Evolutionary conservation across 2,113 vertebrate species (phyloP).

Genomic region (Catharus minimus): DNA sequence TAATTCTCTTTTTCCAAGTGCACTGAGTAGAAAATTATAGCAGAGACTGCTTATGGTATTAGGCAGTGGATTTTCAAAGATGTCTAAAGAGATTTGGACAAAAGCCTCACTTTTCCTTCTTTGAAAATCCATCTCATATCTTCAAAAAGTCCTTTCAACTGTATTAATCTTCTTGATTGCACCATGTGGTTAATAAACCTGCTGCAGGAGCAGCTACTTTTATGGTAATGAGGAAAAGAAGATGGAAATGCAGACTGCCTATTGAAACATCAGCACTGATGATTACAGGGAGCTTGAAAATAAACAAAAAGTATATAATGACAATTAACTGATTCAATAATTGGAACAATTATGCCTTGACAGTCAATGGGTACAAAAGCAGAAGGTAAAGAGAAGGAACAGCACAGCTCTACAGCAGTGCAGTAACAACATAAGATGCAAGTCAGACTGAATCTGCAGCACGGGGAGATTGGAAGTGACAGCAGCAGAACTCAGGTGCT

Average conservation of each 20-base stretch:
- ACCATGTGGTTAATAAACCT: not conserved
- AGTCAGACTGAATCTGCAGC: not conserved
- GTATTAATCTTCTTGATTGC: slow-evolving; percentile 10
- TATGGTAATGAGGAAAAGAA: not conserved
- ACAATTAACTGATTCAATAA: slow-evolving; percentile 30
- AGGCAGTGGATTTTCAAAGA: not conserved
- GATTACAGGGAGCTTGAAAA: not conserved
- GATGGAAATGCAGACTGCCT: slow-evolving; percentile 21
- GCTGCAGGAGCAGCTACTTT: not conserved
- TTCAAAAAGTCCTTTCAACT: slow-evolving; percentile 18
- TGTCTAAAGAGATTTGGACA: not conserved
- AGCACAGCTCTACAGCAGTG: not conserved
- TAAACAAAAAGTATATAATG: not conserved
- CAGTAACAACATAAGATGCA: not conserved
- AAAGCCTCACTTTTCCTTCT: not conserved
- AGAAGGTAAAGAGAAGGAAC: not conserved
- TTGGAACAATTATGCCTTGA: not conserved
- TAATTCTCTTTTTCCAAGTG: not conserved
- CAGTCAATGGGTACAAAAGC: not conserved
- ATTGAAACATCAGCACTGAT: not conserved
- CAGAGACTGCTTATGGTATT: not conserved
- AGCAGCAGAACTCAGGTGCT: slow-evolving; percentile 17
- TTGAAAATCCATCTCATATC: slow-evolving; percentile 8
- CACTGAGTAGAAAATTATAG: slow-evolving; percentile 16
- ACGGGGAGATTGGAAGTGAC: not conserved